Evolutionary conservation across 2,888 invertebrate genomes (phyloP).

Genomic region (Oligia strigilis): DNA sequence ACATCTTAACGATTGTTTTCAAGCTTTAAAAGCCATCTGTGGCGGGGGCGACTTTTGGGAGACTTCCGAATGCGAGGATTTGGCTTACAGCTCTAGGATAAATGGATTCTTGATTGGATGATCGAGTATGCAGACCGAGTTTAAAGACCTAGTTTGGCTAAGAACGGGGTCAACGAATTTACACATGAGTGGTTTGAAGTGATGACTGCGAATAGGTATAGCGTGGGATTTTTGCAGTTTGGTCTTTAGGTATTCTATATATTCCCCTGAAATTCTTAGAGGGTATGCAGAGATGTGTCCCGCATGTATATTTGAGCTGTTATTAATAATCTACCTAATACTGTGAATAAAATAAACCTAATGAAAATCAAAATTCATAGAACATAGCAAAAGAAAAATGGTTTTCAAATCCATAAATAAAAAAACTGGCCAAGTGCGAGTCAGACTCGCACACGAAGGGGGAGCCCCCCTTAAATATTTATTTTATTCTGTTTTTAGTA

Average conservation of each 20-base stretch:
- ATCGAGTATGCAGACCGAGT: slow-evolving; percentile 57
- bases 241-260: not conserved
- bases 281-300: not conserved
- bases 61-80: slow-evolving; percentile 75
- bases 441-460: too few species aligned
- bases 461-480: too few species aligned
- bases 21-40: slow-evolving; percentile 83
- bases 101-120: slow-evolving; percentile 76
- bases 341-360: not conserved
- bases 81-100: slow-evolving; percentile 70
- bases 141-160: slow-evolving; percentile 49
- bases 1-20: slow-evolving; percentile 83
- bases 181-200: slow-evolving; percentile 18
- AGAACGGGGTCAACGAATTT: slow-evolving; percentile 43
- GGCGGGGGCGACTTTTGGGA: slow-evolving; percentile 72
- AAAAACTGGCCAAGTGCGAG: too few species aligned
- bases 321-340: not conserved
- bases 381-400: not conserved
- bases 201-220: not conserved
- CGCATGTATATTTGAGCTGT: not conserved
- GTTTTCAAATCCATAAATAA: not conserved
- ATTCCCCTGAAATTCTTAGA: not conserved
- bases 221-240: slow-evolving; percentile 16
- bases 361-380: not conserved
- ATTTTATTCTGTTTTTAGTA: too few species aligned